A percentile compares a stretch with the other conserved stretches of the same genome.
phyloP scores from a whole-genome alignment of 2,113 vertebrate species.

The Myrmophylax atrothorax region DNA sequence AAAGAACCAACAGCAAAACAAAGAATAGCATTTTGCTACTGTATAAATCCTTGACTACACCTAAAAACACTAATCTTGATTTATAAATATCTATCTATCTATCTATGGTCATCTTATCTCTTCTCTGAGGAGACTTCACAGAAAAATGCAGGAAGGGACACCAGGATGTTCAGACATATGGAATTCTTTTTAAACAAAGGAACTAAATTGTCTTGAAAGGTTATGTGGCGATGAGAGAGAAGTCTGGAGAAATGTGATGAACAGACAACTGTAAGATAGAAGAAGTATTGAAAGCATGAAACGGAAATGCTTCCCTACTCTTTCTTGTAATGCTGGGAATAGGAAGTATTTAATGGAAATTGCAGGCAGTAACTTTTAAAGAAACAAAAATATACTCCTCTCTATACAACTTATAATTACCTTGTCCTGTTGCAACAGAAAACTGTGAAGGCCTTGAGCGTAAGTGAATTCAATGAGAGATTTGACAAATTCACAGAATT shows the following conservation, averaged over 20 bases:
- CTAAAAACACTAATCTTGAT: background rate
- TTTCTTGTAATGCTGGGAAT: background rate
- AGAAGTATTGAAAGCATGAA: background rate
- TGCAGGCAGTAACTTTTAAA: background rate
- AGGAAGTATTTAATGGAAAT: background rate
- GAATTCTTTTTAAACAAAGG: background rate
- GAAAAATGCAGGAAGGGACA: background rate
- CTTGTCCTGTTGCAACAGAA: background rate
- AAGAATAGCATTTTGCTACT: background rate
- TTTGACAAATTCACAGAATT: background rate
- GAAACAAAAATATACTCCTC: background rate
- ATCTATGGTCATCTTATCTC: background rate
- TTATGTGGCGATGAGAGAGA: background rate
- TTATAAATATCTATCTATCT: background rate
- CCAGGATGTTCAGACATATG: background rate
- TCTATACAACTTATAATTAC: background rate
- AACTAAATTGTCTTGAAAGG: background rate
- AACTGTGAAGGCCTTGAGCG: background rate
- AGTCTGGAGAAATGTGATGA: background rate
- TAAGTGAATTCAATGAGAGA: background rate
- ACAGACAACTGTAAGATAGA: background rate
- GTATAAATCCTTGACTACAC: background rate
- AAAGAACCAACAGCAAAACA: background rate
- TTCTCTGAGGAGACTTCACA: background rate
- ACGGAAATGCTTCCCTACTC: background rate